A percentile compares a stretch with the other conserved stretches of the same genome.
Conservation (phyloP, 2,888 invertebrate genomes). For the Metopia argyrocephala region DNA sequence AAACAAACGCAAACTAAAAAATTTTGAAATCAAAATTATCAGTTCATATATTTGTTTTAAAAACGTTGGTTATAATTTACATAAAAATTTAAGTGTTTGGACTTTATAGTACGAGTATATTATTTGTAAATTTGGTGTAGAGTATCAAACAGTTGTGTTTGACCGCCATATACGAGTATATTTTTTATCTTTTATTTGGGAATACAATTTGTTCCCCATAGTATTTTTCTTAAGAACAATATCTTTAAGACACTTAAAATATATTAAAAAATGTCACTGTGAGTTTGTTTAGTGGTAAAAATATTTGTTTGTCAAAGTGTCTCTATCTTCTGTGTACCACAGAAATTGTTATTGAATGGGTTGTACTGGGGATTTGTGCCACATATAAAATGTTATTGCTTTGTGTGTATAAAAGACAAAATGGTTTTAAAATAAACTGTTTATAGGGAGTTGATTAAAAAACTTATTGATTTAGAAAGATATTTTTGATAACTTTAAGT, state of each 20-base stretch:
- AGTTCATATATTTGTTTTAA: too few relatives aligned
- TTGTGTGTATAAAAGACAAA: not conserved
- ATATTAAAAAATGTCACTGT: not conserved
- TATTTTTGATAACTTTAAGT: too few relatives aligned
- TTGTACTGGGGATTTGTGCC: not conserved
- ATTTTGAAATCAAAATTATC: too few relatives aligned
- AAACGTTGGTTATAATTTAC: too few relatives aligned
- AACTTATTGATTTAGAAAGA: too few relatives aligned
- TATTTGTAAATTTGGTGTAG: too few relatives aligned
- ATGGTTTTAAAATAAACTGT: not conserved
- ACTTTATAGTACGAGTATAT: too few relatives aligned
- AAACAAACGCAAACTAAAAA: too few relatives aligned
- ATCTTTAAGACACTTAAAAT: slow-evolving; percentile 1
- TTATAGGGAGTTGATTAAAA: not conserved
- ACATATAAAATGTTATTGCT: not conserved
- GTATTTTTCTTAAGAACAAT: slow-evolving; percentile 5
- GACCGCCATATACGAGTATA: too few relatives aligned
- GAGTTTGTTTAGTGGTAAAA: not conserved
- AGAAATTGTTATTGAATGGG: slow-evolving; percentile 5
- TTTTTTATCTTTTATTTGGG: not conserved
- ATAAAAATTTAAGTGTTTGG: too few relatives aligned
- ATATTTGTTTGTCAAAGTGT: not conserved
- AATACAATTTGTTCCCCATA: not conserved
- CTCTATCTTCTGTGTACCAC: not conserved
- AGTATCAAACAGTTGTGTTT: too few relatives aligned